Conservation (phyloP, 1,140 invertebrate species). For the Capitella teleta region DNA sequence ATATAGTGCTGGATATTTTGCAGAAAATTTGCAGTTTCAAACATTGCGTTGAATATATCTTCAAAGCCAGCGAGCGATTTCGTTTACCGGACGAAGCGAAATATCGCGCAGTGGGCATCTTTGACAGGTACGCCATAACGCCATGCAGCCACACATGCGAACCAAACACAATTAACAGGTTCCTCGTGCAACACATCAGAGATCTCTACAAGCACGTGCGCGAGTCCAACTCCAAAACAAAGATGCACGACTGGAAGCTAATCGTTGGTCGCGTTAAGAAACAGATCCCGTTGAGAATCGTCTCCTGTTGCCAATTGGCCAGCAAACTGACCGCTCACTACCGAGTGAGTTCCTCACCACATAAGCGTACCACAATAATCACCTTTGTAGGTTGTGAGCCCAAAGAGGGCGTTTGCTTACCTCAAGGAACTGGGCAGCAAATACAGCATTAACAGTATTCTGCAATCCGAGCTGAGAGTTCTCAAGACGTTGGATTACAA, state of each 20-base stretch:
- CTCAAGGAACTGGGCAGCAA: conserved; percentile 22
- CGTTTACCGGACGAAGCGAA: too few relatives aligned
- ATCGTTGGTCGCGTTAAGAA: conserved; percentile 23
- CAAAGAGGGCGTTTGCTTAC: conserved; percentile 16
- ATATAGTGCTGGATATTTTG: too few relatives aligned
- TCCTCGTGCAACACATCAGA: conserved; percentile 27
- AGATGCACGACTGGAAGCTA: conserved; percentile 18
- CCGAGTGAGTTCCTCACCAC: conserved; percentile 15
- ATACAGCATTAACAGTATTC: conserved; percentile 26
- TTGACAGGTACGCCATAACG: too few relatives aligned
- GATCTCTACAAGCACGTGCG: conserved; percentile 25
- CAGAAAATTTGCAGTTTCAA: too few relatives aligned
- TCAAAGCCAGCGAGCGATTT: too few relatives aligned
- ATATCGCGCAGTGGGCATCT: too few relatives aligned
- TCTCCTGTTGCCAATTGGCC: conserved; percentile 32
- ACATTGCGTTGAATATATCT: too few relatives aligned
- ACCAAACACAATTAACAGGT: too few relatives aligned
- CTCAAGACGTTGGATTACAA: conserved; percentile 31
- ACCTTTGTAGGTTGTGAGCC: conserved; percentile 21
- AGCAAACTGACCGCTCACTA: conserved; percentile 34
- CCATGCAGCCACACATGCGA: too few relatives aligned
- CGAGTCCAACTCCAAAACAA: conserved; percentile 11
- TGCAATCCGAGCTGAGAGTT: conserved; percentile 35
- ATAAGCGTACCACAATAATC: not conserved
- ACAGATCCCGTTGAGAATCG: conserved; percentile 22